Conservation (phyloP, 2,113 vertebrate genomes). For the Platysternon megacephalum region DNA sequence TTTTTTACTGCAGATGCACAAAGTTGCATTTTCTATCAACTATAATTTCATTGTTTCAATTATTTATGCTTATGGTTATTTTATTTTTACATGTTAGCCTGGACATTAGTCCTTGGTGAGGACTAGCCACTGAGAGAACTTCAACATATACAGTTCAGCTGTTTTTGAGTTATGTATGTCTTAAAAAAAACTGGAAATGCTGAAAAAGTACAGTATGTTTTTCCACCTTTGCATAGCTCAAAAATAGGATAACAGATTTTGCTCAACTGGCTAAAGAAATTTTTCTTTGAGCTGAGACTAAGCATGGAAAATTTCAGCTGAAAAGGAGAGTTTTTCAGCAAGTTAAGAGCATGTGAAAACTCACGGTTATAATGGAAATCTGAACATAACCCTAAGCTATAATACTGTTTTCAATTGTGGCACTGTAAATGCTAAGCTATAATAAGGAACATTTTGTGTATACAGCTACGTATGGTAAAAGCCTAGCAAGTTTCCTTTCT, state of each 20-base stretch:
- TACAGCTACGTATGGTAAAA: conserved; percentile 8
- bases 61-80: neutral
- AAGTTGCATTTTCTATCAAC: neutral
- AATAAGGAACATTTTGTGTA: conserved; percentile 21
- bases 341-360: conserved; percentile 66
- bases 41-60: neutral
- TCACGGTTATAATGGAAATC: conserved; percentile 58
- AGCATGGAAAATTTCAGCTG: conserved; percentile 66
- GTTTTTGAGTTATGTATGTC: conserved; percentile 31
- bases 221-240: conserved; percentile 26
- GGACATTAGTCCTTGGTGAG: conserved; percentile 4
- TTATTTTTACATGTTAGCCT: conserved; percentile 30
- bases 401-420: conserved; percentile 54
- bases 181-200: conserved; percentile 13
- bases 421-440: conserved; percentile 26
- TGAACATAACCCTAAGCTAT: conserved; percentile 63
- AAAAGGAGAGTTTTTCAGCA: conserved; percentile 66
- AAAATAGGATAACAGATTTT: conserved; percentile 63
- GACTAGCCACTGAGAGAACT: neutral
- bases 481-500: conserved; percentile 28
- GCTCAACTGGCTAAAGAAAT: conserved; percentile 66
- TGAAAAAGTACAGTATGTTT: conserved; percentile 36
- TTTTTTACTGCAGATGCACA: conserved; percentile 8
- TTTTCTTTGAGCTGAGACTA: conserved; percentile 62
- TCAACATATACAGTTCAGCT: conserved; percentile 39